Percentiles rank a stretch among this genome's conserved stretches.
Conservation (phyloP, 1,140 invertebrate genomes). For the Papilio xuthus region DNA sequence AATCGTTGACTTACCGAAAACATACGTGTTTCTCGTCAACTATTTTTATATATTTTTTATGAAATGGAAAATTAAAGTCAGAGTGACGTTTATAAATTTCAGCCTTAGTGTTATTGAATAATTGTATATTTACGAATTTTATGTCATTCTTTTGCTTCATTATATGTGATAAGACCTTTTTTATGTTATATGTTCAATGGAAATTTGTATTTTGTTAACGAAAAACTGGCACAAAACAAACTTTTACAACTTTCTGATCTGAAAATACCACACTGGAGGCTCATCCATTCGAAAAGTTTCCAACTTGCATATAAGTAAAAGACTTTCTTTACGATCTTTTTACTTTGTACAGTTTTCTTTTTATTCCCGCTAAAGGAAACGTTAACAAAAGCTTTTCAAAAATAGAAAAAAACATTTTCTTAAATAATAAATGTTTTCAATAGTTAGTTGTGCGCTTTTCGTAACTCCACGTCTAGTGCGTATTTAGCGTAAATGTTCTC, state of each 20-base stretch:
- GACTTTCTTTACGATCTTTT: slow-evolving; percentile 19
- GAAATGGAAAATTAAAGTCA: too few species aligned
- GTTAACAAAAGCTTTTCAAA: slow-evolving; percentile 3
- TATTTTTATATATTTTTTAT: too few species aligned
- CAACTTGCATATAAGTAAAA: slow-evolving; percentile 24
- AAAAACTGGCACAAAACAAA: slow-evolving; percentile 12
- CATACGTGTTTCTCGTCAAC: too few species aligned
- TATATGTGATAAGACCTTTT: background rate
- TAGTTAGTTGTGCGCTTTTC: too few species aligned
- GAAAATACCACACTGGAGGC: slow-evolving; percentile 21
- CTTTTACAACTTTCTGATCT: slow-evolving; percentile 21
- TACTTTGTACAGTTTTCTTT: slow-evolving; percentile 20
- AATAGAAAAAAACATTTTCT: background rate
- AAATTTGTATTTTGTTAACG: background rate
- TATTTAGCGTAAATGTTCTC: too few species aligned
- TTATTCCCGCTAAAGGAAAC: background rate
- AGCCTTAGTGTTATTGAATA: too few species aligned
- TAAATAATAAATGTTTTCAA: background rate
- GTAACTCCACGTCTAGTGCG: too few species aligned
- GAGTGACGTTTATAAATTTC: too few species aligned
- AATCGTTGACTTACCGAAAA: too few species aligned
- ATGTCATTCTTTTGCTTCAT: background rate
- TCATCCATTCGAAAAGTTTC: slow-evolving; percentile 16
- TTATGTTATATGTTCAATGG: background rate
- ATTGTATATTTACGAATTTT: too few species aligned